Evolutionary conservation across 1,140 invertebrate species (phyloP).

Genomic region (Drosophila tsacasi): DNA sequence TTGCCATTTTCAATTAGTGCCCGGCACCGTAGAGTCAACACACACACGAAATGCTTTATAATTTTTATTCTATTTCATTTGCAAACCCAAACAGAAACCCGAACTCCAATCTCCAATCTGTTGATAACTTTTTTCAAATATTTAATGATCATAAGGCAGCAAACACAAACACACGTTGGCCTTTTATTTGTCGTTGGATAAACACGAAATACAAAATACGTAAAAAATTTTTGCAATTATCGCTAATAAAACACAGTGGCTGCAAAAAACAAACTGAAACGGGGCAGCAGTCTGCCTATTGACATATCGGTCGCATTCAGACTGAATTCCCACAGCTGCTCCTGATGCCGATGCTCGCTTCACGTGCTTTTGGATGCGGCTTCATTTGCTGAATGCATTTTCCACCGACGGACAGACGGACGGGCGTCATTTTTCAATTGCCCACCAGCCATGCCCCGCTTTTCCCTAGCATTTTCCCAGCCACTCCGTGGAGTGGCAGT

Average conservation of each 20-base stretch:
- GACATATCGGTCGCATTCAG: slow-evolving; percentile 45
- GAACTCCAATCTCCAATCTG: slow-evolving; percentile 17
- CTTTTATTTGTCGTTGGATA: slow-evolving; percentile 29
- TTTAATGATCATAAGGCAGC: slow-evolving; percentile 67
- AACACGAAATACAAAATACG: slow-evolving; percentile 11
- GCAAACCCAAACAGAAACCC: neutral
- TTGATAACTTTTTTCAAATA: slow-evolving; percentile 54
- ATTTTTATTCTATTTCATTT: slow-evolving; percentile 43
- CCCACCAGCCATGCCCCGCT: slow-evolving; percentile 17
- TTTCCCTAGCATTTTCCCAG: slow-evolving; percentile 28
- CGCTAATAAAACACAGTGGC: slow-evolving; percentile 49
- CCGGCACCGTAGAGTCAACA: slow-evolving; percentile 59
- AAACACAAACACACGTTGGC: slow-evolving; percentile 27
- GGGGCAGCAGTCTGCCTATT: slow-evolving; percentile 40
- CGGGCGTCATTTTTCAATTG: slow-evolving; percentile 73
- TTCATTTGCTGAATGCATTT: slow-evolving; percentile 74
- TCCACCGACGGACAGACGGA: slow-evolving; percentile 17
- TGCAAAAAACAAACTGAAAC: slow-evolving; percentile 25
- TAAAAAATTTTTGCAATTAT: slow-evolving; percentile 65
- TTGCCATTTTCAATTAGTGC: slow-evolving; percentile 73
- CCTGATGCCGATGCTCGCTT: slow-evolving; percentile 33
- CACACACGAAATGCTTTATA: slow-evolving; percentile 53
- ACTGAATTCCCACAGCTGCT: slow-evolving; percentile 42
- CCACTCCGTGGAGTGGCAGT: slow-evolving; percentile 63
- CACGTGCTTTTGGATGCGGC: slow-evolving; percentile 51